Evolutionary conservation across 2,888 invertebrate species (phyloP).

Genomic region (Drosophila setosimentum): DNA sequence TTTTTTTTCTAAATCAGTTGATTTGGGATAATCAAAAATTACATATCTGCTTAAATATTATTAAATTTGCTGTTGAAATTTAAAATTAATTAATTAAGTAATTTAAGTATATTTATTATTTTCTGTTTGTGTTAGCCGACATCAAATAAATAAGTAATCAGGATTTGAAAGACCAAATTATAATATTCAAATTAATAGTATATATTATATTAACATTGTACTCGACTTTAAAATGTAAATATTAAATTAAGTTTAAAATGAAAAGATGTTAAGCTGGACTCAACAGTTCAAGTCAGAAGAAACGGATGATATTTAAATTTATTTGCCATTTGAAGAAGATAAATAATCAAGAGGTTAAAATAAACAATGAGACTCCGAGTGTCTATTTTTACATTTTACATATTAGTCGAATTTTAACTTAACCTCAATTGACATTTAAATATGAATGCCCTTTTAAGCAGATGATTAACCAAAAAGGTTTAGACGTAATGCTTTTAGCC

Average conservation of each 20-base stretch:
- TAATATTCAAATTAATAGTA: not conserved
- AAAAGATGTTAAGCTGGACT: not conserved
- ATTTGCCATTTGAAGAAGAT: not conserved
- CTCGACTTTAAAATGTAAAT: too few species aligned
- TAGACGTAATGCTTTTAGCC: slow-evolving; percentile 11
- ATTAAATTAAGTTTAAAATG: not conserved
- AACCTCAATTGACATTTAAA: slow-evolving; percentile 3
- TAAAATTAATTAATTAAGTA: not conserved
- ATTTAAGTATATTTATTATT: too few species aligned
- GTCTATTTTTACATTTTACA: not conserved
- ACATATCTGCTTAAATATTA: not conserved
- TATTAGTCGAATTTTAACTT: not conserved
- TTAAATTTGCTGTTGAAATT: rapidly evolving
- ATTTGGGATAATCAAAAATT: not conserved
- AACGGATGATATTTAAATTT: not conserved
- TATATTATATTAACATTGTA: not conserved
- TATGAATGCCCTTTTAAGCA: slow-evolving; percentile 15
- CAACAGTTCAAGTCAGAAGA: too few species aligned
- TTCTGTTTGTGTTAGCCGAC: too few species aligned
- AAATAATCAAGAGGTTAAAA: not conserved
- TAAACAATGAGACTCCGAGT: not conserved
- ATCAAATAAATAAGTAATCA: too few species aligned
- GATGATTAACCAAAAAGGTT: slow-evolving; percentile 20
- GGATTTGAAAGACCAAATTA: too few species aligned
- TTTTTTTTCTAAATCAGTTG: not conserved